Conservation (phyloP, 2,888 invertebrate genomes). For the Dicyrtomina minuta region DNA sequence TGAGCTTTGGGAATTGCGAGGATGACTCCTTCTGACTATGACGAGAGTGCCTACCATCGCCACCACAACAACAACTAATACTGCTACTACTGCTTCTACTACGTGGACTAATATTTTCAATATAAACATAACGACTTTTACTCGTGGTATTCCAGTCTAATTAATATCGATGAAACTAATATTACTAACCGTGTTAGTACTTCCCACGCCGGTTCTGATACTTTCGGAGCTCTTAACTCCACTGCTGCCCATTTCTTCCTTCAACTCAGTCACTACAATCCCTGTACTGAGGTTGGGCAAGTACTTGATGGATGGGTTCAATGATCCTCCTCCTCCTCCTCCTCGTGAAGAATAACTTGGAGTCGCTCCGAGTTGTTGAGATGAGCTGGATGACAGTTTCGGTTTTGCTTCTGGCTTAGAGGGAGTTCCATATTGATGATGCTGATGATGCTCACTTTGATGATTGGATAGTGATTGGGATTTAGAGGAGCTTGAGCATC, state of each 20-base stretch:
- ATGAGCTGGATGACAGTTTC: not conserved
- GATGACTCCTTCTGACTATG: not conserved
- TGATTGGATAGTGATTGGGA: no score
- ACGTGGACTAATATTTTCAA: slow-evolving; percentile 3
- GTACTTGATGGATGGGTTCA: slow-evolving; percentile 23
- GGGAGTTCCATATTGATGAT: not conserved
- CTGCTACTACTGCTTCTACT: not conserved
- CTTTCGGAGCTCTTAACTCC: no score
- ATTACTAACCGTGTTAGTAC: not conserved
- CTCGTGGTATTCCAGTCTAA: slow-evolving; percentile 8
- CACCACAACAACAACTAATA: not conserved
- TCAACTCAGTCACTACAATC: slow-evolving; percentile 45
- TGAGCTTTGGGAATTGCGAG: slow-evolving; percentile 19
- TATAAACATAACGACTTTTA: slow-evolving; percentile 23
- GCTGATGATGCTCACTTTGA: not conserved
- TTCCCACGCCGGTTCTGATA: not conserved
- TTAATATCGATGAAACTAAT: not conserved
- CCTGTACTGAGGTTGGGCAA: slow-evolving; percentile 36
- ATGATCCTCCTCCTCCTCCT: slow-evolving; percentile 7
- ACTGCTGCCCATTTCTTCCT: slow-evolving; percentile 27
- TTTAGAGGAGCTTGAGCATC: not conserved
- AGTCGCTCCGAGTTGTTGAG: slow-evolving; percentile 6
- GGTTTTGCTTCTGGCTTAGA: slow-evolving; percentile 31
- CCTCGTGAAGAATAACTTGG: slow-evolving; percentile 5
- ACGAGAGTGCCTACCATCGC: slow-evolving; percentile 1